Evolutionary conservation across 1,140 invertebrate species (phyloP).

Genomic region (Plectus sambesii): DNA sequence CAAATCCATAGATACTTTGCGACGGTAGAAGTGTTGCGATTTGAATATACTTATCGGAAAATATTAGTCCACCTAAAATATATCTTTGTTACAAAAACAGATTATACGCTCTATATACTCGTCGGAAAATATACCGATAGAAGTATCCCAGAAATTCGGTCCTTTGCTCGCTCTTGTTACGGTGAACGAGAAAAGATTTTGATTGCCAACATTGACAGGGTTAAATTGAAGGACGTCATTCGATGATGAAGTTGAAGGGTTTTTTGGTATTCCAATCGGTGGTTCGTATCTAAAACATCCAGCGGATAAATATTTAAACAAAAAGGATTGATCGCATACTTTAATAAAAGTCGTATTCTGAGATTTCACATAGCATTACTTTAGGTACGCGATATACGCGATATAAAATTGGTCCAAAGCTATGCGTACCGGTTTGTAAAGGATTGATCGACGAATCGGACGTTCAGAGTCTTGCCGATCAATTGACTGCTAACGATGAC

Average conservation of each 20-base stretch:
- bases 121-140: conserved; percentile 58
- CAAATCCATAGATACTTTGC: conserved; percentile 67
- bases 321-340: not conserved
- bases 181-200: conserved; percentile 48
- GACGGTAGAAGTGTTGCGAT: conserved; percentile 62
- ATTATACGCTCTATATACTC: no score
- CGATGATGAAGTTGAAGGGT: conserved; percentile 1
- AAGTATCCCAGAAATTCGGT: conserved; percentile 56
- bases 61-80: conserved; percentile 47
- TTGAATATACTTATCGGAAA: conserved; percentile 72
- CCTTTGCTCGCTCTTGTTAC: conserved; percentile 43
- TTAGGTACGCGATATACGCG: not conserved
- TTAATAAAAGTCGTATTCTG: not conserved
- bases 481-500: conserved; percentile 17
- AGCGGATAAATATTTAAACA: conserved; percentile 7
- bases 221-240: conserved; percentile 33
- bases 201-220: conserved; percentile 31
- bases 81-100: conserved; percentile 13
- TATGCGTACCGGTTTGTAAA: conserved; percentile 8
- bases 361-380: not conserved
- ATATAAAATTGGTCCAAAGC: not conserved
- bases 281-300: conserved; percentile 37
- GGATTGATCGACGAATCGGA: conserved; percentile 31
- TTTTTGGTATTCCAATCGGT: conserved; percentile 30
- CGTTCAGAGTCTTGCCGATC: conserved; percentile 25